Percentiles rank a stretch among this genome's conserved stretches.
Evolutionary conservation across 1,140 invertebrate genomes (phyloP).

Genomic region (Trissolcus basalis): DNA sequence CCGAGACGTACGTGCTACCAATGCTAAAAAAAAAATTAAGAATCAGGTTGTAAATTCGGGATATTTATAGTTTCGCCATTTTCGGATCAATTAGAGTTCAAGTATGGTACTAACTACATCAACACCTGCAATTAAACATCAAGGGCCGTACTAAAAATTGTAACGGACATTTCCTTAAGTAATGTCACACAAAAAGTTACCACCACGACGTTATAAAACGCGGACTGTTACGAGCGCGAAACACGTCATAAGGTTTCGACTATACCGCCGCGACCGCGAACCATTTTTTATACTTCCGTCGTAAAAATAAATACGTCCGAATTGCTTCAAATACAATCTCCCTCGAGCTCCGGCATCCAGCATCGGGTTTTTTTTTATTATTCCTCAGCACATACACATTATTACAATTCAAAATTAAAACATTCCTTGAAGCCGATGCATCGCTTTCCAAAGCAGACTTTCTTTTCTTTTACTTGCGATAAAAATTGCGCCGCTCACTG

Average conservation of each 20-base stretch:
- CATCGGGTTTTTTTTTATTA: no score
- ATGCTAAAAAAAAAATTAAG: no score
- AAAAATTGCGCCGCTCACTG: neutral
- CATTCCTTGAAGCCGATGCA: no score
- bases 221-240: conserved; percentile 49
- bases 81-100: no score
- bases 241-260: conserved; percentile 52
- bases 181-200: conserved; percentile 38
- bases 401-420: no score
- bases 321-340: neutral
- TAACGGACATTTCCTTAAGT: conserved; percentile 28
- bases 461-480: conserved; percentile 2
- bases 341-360: no score
- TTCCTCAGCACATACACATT: no score
- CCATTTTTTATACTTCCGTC: conserved; percentile 37
- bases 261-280: conserved; percentile 17
- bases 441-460: neutral
- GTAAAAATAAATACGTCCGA: conserved; percentile 39
- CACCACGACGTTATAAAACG: conserved; percentile 40
- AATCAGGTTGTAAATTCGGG: no score
- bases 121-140: conserved; percentile 24
- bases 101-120: no score
- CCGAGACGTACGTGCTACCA: no score
- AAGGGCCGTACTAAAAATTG: conserved; percentile 20
- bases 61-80: no score